Evolutionary conservation across 2,888 invertebrate species (phyloP), one percentile per base, ranked within the genome.

Genomic region (Limnephilus rhombicus): DNA sequence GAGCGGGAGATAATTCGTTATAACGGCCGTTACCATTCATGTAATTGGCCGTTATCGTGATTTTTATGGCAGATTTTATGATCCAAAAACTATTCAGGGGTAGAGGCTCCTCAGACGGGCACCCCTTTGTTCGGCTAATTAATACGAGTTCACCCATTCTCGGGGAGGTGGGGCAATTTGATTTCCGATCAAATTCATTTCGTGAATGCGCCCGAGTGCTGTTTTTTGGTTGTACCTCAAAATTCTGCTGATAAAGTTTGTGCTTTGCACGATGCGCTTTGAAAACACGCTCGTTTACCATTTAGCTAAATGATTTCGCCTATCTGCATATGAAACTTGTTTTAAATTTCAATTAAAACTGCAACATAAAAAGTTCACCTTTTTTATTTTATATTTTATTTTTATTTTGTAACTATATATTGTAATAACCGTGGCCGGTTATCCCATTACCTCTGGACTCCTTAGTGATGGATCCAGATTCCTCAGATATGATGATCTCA

Each of bases 11-110:
- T 96, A 95, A 96, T 96, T 96, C 96, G 96, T 96, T 96, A 96
- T 96, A 96, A 96, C 95, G 95, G 95, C 95, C 95, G 95, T 96
- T 96, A 95, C 94, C 94, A 94, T 94, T 94, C 95, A 95, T 95
- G 95, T 96, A 96, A 96, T 96, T 95, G 96, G 94, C 95, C 95
- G 95, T 96, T 96, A 96, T 95, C 96, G 96, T 96, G 96, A 96
- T 96, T 96, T 96, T 96, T 96, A 96, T 95, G 96, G 95, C 93
- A 94, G 95, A 93, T 96, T 96, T 96, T 96, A 96, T 95, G 96
- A 95, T 94, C 95, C 94, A 92, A 94, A 95, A 96, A 96, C 96
- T 96, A 96, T 96, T 96, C 95, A 90, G 92, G 89, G 80, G 90
- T 82, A 45, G 86, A 18, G 86, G 29, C 82, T 34, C 53, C 80